Base-by-base conservation (phyloP, 2,797 vertebrate species). In the Labeo calbasu region DNA sequence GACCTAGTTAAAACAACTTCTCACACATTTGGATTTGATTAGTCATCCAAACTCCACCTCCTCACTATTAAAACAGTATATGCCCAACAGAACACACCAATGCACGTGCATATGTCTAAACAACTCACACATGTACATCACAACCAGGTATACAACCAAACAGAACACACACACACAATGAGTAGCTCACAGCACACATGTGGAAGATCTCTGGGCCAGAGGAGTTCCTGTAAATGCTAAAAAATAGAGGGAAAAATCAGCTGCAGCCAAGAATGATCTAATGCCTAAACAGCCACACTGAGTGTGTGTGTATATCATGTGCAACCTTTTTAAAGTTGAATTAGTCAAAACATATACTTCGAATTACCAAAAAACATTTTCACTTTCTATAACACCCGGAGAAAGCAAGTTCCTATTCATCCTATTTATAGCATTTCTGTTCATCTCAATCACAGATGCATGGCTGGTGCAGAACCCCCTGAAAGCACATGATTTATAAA, bases 241-340 rank as follows among this genome's bases (percentile, higher is more conserved):
- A 36, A 46, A 69, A 83, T 68, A 32, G 40, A 81, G 63, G 77
- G 77, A 53, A 79, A 50, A 5, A 53, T 50, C 75, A 88, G 89
- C 69, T 85, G 61, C 85, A 91, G 93, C 94, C 93, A 93, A 92
- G 89, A 87, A 86, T 93, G 93, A 94, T 82, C 82, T 93, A 90
- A 92, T 88, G 63, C 23, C 86, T 88, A 87, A 90, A 88, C 87
- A 87, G 46, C 80, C 11, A 40, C 51, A 57, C 36, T 81, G 48
- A 79, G 66, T 81, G 43, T 70, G 12, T 48, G n/a, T 48, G 36
- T 77, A 25, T 51, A 48, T 83, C 55, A 1, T 46, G 59, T 76
- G 57, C 57, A 25, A 61, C 4, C 11, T 61, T 61, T 55, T 55
- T 55, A 57, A n/a, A 57, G 55, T n/a, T 28, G 23, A 28, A 63